Conservation (phyloP, 2,113 vertebrate species). For the Terrapene triunguis region DNA sequence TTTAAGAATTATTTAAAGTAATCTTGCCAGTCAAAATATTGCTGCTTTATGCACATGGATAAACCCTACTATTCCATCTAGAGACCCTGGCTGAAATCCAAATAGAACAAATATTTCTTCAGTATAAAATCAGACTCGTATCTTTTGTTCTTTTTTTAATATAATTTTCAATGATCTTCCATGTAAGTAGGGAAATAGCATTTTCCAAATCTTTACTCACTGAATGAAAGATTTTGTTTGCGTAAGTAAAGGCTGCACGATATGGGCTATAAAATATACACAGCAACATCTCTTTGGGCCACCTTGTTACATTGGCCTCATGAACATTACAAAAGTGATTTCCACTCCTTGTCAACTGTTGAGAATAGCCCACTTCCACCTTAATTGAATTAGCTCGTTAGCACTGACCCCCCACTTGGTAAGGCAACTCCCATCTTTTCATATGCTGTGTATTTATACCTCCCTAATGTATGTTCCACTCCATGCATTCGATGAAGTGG, state of each 20-base stretch:
- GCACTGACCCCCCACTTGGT: too few species aligned
- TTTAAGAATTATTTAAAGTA: background rate
- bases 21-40: background rate
- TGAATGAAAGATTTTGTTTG: rapidly evolving
- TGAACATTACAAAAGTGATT: too few species aligned
- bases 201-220: background rate
- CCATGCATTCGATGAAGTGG: too few species aligned
- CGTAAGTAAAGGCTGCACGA: background rate
- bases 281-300: background rate
- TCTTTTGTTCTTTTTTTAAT: background rate
- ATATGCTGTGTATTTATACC: too few species aligned
- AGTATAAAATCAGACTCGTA: background rate
- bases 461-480: too few species aligned
- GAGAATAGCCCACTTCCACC: too few species aligned
- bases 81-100: background rate
- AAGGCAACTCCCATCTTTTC: too few species aligned
- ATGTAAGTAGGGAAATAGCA: background rate
- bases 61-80: background rate
- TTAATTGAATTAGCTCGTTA: too few species aligned
- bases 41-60: background rate
- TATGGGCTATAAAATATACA: background rate
- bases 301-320: too few species aligned
- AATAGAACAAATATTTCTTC: background rate
- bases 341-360: too few species aligned
- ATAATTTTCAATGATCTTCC: background rate